phyloP scores from a whole-genome alignment of 1,140 invertebrate species.

The Diachasmimorpha longicaudata region DNA sequence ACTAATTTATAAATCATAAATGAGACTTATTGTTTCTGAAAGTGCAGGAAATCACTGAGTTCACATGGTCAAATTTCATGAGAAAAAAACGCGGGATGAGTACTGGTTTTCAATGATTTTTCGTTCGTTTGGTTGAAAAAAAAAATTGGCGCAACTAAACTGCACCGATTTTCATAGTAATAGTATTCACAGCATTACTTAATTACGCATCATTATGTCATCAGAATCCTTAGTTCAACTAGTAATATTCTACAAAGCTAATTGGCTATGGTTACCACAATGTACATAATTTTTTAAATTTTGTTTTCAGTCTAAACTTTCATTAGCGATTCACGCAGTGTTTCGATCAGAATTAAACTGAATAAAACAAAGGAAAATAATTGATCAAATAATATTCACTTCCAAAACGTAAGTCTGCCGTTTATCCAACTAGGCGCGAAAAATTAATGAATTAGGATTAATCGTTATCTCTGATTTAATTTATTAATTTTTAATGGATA shows the following conservation, averaged over 20 bases:
- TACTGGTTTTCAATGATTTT: background rate
- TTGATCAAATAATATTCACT: background rate
- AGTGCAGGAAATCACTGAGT: background rate
- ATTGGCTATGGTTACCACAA: conserved; percentile 8
- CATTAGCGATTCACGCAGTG: background rate
- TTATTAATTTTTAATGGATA: conserved; percentile 72
- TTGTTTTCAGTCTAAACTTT: conserved; percentile 27
- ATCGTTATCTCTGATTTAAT: background rate
- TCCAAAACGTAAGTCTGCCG: background rate
- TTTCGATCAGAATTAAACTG: background rate
- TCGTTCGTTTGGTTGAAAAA: background rate
- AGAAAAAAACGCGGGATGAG: background rate
- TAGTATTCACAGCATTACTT: conserved; percentile 4
- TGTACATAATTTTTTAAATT: conserved; percentile 17
- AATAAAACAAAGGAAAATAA: background rate
- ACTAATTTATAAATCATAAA: background rate
- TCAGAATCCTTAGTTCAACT: background rate
- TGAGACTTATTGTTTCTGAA: background rate
- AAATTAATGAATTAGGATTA: conserved; percentile 12
- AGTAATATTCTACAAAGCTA: conserved; percentile 7
- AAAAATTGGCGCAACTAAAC: background rate
- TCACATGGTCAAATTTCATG: background rate
- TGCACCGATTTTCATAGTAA: background rate
- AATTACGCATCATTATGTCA: background rate
- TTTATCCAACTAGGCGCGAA: background rate